A percentile compares a stretch with the other conserved stretches of the same genome.
Conservation (phyloP, 2,888 invertebrate species). For the Alviniconcha strummeri region DNA sequence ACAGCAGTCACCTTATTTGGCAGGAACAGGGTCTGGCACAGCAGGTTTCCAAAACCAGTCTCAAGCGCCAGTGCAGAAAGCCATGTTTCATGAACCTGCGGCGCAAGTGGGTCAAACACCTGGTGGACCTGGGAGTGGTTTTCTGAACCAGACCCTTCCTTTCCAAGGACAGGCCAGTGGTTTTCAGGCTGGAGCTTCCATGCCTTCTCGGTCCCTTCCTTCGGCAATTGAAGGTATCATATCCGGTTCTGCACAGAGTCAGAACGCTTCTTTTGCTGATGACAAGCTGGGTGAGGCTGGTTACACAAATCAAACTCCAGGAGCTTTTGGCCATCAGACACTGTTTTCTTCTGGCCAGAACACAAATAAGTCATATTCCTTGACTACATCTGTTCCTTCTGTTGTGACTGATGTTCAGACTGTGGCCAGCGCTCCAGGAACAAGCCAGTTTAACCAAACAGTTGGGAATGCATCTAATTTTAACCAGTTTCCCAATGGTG, state of each 20-base stretch:
- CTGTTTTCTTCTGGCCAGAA: not conserved
- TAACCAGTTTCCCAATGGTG: conserved; percentile 6
- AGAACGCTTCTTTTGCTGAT: not conserved
- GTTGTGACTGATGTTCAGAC: not conserved
- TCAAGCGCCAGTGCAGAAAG: not conserved
- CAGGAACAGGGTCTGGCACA: not conserved
- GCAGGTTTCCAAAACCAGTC: not conserved
- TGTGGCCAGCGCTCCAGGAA: not conserved
- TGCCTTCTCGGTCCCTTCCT: not conserved
- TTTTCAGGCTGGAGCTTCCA: not conserved
- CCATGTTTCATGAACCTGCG: not conserved
- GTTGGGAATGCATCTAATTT: conserved; percentile 6
- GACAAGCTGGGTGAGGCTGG: not conserved
- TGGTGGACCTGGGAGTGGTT: conserved; percentile 11
- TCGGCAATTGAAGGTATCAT: not conserved
- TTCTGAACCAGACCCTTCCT: conserved; percentile 6
- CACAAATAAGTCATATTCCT: not conserved
- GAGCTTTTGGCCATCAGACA: not conserved
- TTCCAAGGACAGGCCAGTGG: conserved; percentile 4
- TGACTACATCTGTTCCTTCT: conserved; percentile 14
- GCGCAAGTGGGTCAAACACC: not conserved
- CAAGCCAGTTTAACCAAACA: conserved; percentile 13
- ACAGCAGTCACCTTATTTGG: conserved; percentile 26
- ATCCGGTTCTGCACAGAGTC: not conserved
- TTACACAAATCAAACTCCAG: not conserved